Evolutionary conservation across 2,797 vertebrate species (phyloP).

Genomic region (Synaphobranchus kaupii): DNA sequence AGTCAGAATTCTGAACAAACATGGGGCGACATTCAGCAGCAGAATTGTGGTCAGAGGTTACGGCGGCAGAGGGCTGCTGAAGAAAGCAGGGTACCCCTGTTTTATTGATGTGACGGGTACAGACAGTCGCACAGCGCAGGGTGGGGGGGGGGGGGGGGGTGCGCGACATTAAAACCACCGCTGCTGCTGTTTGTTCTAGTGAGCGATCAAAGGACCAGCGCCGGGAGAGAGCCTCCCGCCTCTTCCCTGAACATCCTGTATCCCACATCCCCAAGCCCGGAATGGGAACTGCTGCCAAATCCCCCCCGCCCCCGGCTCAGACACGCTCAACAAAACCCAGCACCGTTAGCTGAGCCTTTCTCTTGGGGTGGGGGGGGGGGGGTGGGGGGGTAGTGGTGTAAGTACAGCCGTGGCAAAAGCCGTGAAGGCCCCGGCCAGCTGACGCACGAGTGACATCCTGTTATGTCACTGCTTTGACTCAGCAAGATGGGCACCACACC

Average conservation of each 20-base stretch:
- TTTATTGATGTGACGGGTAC: neutral
- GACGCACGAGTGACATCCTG: too few relatives aligned
- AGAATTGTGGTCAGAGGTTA: neutral
- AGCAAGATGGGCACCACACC: neutral
- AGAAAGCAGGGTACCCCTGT: neutral
- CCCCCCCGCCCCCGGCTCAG: neutral
- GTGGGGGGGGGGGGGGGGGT: neutral
- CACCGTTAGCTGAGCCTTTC: neutral
- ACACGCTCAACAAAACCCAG: neutral
- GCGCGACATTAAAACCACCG: neutral
- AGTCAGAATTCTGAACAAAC: neutral
- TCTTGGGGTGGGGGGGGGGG: neutral
- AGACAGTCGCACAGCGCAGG: neutral
- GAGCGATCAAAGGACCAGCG: neutral
- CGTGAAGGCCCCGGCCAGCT: neutral
- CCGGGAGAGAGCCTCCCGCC: neutral
- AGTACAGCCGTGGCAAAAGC: neutral
- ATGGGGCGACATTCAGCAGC: neutral
- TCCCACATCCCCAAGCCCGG: neutral
- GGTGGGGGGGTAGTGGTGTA: neutral
- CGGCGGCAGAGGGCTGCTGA: neutral
- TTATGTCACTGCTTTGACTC: neutral
- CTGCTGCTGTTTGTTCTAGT: neutral
- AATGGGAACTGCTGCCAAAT: neutral
- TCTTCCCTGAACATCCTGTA: slow-evolving; percentile 1